Evolutionary conservation across 2,888 invertebrate genomes (phyloP).

Genomic region (Caenorhabditis sp.): DNA sequence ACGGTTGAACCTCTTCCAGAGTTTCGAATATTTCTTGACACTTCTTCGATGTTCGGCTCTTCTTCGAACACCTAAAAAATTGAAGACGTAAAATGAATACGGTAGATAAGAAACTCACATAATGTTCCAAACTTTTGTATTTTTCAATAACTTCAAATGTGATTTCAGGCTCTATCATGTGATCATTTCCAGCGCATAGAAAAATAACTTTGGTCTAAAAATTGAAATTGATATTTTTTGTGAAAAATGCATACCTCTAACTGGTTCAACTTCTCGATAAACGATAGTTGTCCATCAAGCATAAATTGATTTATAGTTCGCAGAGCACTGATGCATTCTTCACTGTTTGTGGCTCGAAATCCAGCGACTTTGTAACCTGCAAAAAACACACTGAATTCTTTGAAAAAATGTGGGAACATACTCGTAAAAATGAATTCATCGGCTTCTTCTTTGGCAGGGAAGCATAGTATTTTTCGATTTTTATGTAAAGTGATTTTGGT

Average conservation of each 20-base stretch:
- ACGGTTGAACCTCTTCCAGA: conserved; percentile 31
- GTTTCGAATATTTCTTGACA: not conserved
- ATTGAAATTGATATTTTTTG: not conserved
- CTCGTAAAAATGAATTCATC: not conserved
- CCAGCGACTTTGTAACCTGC: conserved; percentile 5
- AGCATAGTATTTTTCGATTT: not conserved
- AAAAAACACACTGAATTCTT: no score
- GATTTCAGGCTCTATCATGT: conserved; percentile 40
- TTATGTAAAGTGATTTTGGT: not conserved
- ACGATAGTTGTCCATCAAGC: conserved; percentile 25
- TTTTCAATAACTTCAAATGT: conserved; percentile 30
- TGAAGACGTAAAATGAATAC: not conserved
- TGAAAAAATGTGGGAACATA: conserved; percentile 4
- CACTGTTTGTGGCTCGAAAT: conserved; percentile 29
- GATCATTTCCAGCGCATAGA: conserved; percentile 34
- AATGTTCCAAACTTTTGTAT: conserved; percentile 22
- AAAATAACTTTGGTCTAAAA: not conserved
- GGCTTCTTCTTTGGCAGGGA: not conserved
- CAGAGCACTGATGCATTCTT: conserved; percentile 36
- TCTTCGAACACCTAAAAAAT: not conserved
- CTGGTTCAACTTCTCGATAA: conserved; percentile 33
- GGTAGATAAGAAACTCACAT: conserved; percentile 7
- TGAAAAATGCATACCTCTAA: conserved; percentile 3
- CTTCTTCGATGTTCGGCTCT: conserved; percentile 1
- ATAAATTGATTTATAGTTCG: conserved; percentile 25